Evolutionary conservation across 2,113 vertebrate species (phyloP).

Genomic region (Poeciliopsis turrubarensis): DNA sequence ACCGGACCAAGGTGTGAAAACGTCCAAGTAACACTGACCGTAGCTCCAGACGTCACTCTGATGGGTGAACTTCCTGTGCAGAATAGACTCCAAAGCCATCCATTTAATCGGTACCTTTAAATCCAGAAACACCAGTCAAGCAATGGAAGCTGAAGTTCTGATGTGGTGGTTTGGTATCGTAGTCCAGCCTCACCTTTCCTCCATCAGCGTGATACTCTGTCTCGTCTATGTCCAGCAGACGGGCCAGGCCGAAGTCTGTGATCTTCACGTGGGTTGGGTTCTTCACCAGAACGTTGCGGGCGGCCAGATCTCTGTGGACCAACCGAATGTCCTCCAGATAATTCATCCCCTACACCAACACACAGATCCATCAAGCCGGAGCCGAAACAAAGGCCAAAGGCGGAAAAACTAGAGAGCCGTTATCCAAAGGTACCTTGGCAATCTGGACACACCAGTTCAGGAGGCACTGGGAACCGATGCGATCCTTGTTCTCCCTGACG

Average conservation of each 20-base stretch:
- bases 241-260: conserved; percentile 94
- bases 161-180: neutral
- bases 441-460: conserved; percentile 99
- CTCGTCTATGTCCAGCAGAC: conserved; percentile 94
- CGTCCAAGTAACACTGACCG: conserved; percentile 71
- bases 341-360: conserved; percentile 89
- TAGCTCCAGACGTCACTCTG: conserved; percentile 99
- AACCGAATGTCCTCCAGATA: conserved; percentile 94
- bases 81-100: conserved; percentile 98
- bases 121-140: neutral
- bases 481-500: conserved; percentile 92
- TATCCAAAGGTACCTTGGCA: conserved; percentile 84
- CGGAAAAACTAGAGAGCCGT: neutral
- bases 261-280: conserved; percentile 97
- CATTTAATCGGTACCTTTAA: conserved; percentile 96
- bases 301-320: conserved; percentile 95
- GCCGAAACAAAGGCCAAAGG: neutral
- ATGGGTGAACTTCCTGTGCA: conserved; percentile 94
- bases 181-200: conserved; percentile 84
- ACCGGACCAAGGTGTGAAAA: no score
- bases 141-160: neutral
- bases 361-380: conserved; percentile 6
- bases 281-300: conserved; percentile 95
- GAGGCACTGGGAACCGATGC: conserved; percentile 91
- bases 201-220: conserved; percentile 96